These are phyloP conservation scores for Drosophila ezoana DNA, from an alignment of 2,888 invertebrate genomes.

Conservation along the genomic window DNA sequence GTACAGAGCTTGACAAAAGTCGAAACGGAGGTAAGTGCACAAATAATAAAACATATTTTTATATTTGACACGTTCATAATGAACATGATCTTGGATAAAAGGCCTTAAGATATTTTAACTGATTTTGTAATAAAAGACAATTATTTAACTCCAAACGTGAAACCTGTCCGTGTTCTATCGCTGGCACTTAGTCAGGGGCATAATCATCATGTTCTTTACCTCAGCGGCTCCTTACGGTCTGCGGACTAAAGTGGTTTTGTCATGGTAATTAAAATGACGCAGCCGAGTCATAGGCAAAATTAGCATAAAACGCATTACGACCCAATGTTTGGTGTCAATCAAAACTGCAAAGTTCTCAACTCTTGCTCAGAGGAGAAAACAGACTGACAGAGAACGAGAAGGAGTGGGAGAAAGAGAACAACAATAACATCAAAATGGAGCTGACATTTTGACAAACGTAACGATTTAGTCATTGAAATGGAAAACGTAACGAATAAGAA, in stretches of 20 bases:
- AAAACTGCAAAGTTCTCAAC: conserved; percentile 70
- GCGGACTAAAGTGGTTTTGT: conserved; percentile 57
- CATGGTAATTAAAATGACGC: conserved; percentile 69
- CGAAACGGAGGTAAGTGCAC: conserved; percentile 77
- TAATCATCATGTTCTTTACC: neutral
- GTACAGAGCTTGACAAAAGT: conserved; percentile 82
- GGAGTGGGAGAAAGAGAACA: conserved; percentile 4
- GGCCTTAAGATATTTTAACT: too few species aligned
- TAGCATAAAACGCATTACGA: conserved; percentile 81
- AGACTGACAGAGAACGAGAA: neutral
- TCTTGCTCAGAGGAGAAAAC: conserved; percentile 46
- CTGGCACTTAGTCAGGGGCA: neutral
- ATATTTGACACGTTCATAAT: too few species aligned
- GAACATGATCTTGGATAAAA: too few species aligned
- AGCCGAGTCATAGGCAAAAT: conserved; percentile 64
- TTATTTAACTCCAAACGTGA: neutral
- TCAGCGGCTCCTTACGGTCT: conserved; percentile 7
- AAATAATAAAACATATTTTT: too few species aligned
- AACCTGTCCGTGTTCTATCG: neutral
- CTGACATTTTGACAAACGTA: conserved; percentile 76
- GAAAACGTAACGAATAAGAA: conserved; percentile 32
- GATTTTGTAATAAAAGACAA: too few species aligned
- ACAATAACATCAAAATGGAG: conserved; percentile 47
- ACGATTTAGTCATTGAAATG: conserved; percentile 61
- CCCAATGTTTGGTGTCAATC: conserved; percentile 82